phyloP scores from a whole-genome alignment of 2,113 vertebrate species.

The Platichthys stellatus region DNA sequence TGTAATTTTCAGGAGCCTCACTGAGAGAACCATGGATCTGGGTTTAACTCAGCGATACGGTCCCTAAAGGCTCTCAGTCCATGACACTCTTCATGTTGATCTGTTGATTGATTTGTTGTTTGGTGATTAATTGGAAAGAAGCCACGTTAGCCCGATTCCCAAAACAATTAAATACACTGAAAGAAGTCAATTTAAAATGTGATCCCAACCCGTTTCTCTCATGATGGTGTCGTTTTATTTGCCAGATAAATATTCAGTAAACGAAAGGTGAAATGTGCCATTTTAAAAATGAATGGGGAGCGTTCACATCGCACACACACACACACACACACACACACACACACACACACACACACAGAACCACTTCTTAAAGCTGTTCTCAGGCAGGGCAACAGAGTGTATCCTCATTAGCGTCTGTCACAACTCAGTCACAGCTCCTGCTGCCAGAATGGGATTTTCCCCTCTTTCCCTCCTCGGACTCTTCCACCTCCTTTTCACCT shows the following conservation, averaged over 20 bases:
- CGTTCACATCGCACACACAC: constrained; percentile 4
- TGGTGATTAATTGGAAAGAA: constrained; percentile 46
- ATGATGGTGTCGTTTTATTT: constrained; percentile 35
- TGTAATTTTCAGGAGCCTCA: constrained; percentile 2
- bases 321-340: constrained; percentile 10
- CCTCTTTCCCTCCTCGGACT: constrained; percentile 42
- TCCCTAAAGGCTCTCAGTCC: constrained; percentile 11
- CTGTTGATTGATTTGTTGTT: constrained; percentile 35
- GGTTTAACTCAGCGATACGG: not conserved
- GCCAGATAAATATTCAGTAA: constrained; percentile 36
- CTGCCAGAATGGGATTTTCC: constrained; percentile 68
- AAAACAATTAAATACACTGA: constrained; percentile 17
- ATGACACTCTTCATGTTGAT: constrained; percentile 39
- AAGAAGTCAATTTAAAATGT: constrained; percentile 27
- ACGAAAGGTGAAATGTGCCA: constrained; percentile 55
- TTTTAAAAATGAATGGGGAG: constrained; percentile 53
- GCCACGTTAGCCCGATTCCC: constrained; percentile 2
- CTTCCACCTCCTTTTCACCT: constrained; percentile 62
- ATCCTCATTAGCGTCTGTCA: constrained; percentile 74
- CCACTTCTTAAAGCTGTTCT: constrained; percentile 68
- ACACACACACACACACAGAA: constrained; percentile 12
- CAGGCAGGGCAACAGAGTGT: constrained; percentile 67
- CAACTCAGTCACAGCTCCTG: constrained; percentile 71
- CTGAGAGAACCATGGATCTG: constrained; percentile 7
- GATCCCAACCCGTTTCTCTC: constrained; percentile 38